Base-by-base conservation (phyloP, 2,797 vertebrate genomes). In the Hoplostethus atlanticus region DNA sequence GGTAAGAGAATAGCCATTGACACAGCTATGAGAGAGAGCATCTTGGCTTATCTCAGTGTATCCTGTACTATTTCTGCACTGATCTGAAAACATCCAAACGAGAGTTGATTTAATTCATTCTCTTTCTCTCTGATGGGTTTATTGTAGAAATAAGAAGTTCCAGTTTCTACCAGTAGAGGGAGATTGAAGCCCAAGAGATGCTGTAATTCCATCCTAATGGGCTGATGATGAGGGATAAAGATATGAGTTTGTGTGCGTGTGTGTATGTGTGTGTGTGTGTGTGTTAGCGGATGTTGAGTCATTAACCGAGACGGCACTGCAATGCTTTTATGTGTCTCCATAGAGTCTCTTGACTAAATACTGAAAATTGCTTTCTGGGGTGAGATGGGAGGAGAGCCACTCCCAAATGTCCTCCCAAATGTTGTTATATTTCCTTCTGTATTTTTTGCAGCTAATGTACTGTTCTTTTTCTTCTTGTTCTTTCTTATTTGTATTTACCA, bases 111-210 rank as follows among this genome's bases (percentile, higher is more conserved):
- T 16, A 53, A 10, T 15, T 17, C 0, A 34, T 59, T 62, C 46
- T 69, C 2, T 73, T 67, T 68, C 1, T 58, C 6, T 78, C 68
- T 8, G 10, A 58, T 21, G 13, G 28, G 8, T 63, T 52, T 28
- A 13, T 7, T 36, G 31, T 5, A 68, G 21, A 34, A 28, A 11
- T 30, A 16, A 51, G 56, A 52, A 40, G 56, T 25, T 52, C 36
- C 57, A 6, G 1, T 0, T 73, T 85, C 36, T 52, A 62, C 87
- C 92, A 91, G 80, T 63, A 89, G 91, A 58, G 79, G 92, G 89
- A 85, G 83, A 61, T 48, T 79, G 66, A 73, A 81, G 64, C 51
- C 70, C 54, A 59, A 64, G 17, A 68, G 36, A 85, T 75, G 17
- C 30, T 70, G 12, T 40, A 52, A 80, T 57, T 64, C 16, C 28